These are phyloP conservation scores for Formica selysi DNA, from an alignment of 1,140 invertebrate genomes.

Conservation along the genomic window DNA sequence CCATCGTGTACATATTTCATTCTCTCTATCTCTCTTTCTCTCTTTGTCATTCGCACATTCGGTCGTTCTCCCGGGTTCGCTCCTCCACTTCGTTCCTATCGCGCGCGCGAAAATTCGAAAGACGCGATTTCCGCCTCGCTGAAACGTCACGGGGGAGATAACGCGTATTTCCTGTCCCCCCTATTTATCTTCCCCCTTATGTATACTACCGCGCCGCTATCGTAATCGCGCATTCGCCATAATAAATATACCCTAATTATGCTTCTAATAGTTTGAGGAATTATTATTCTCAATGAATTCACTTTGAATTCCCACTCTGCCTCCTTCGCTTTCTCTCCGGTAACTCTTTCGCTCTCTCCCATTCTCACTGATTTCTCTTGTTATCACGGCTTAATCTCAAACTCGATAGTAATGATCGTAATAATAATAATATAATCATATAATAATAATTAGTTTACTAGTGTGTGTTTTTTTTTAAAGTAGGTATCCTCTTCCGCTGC, in stretches of 20 bases:
- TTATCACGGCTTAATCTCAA: slow-evolving; percentile 85
- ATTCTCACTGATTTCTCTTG: slow-evolving; percentile 66
- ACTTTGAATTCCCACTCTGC: slow-evolving; percentile 67
- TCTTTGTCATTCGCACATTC: slow-evolving; percentile 42
- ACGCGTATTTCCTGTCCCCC: slow-evolving; percentile 53
- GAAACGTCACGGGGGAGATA: slow-evolving; percentile 58
- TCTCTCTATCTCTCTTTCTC: slow-evolving; percentile 32
- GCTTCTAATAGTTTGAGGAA: slow-evolving; percentile 85
- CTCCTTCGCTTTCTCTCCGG: slow-evolving; percentile 51
- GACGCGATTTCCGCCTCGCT: slow-evolving; percentile 66
- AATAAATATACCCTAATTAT: slow-evolving; percentile 81
- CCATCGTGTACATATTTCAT: slow-evolving; percentile 33
- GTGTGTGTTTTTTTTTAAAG: slow-evolving; percentile 77
- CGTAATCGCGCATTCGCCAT: slow-evolving; percentile 70
- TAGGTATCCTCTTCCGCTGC: slow-evolving; percentile 74
- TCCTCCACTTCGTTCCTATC: slow-evolving; percentile 56
- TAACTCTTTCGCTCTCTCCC: slow-evolving; percentile 58
- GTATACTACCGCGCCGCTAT: slow-evolving; percentile 64
- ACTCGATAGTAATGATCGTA: slow-evolving; percentile 84
- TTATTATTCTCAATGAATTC: slow-evolving; percentile 80
- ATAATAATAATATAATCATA: slow-evolving; percentile 84
- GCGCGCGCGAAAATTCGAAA: slow-evolving; percentile 68
- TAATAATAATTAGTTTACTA: slow-evolving; percentile 84
- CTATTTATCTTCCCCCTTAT: slow-evolving; percentile 43
- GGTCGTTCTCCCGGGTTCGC: slow-evolving; percentile 50